These are phyloP conservation scores for Lemur catta DNA, from an alignment of 2,797 vertebrate genomes.

Conservation along the genomic window DNA sequence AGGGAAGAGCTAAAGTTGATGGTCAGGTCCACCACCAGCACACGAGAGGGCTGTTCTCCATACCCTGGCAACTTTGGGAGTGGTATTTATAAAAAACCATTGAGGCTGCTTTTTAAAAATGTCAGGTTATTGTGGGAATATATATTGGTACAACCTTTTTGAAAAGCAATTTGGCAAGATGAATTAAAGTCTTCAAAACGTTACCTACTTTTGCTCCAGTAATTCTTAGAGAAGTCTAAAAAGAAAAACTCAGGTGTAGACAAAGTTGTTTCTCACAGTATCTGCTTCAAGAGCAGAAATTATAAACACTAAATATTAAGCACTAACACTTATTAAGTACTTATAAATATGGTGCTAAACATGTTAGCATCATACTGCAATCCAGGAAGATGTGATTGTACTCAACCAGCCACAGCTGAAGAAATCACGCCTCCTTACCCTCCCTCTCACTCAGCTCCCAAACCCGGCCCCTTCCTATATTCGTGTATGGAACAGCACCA, in stretches of 20 bases:
- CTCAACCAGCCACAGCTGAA: neutral
- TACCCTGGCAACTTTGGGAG: neutral
- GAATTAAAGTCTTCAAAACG: neutral
- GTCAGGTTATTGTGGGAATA: neutral
- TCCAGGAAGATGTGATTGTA: neutral
- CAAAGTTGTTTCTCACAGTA: neutral
- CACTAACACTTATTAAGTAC: neutral
- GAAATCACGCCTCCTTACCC: neutral
- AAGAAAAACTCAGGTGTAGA: neutral
- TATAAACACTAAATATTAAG: neutral
- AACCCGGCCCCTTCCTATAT: neutral
- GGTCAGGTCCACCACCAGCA: neutral
- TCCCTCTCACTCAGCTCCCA: neutral
- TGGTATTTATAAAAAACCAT: neutral
- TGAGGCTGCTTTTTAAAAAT: neutral
- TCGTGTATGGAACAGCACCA: neutral
- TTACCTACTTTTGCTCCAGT: neutral
- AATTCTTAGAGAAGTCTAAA: neutral
- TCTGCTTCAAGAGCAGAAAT: neutral
- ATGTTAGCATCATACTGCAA: neutral
- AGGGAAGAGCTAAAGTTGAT: neutral
- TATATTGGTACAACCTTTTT: neutral
- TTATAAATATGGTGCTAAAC: neutral
- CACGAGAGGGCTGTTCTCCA: neutral
- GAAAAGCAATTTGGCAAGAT: conserved; percentile 8